A percentile compares a stretch with the other conserved stretches of the same genome.
Conservation (phyloP, 2,888 invertebrate species). For the Stramonita haemastoma region DNA sequence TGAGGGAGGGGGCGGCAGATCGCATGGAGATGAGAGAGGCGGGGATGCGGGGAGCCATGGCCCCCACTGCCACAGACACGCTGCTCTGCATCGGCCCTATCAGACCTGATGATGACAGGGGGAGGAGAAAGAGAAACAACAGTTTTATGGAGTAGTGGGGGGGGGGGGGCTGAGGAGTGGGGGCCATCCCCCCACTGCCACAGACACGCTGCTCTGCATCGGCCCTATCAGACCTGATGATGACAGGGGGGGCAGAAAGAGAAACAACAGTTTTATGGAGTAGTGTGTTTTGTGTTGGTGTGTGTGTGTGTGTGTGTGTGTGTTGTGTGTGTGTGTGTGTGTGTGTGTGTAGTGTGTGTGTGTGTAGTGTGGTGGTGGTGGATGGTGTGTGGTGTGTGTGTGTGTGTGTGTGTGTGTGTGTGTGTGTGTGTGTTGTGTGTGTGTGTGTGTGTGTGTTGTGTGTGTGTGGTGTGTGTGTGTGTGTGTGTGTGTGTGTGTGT, state of each 20-base stretch:
- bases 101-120: slow-evolving; percentile 77
- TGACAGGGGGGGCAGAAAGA: not conserved
- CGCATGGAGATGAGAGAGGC: slow-evolving; percentile 78
- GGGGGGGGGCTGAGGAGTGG: slow-evolving; percentile 80
- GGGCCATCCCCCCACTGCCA: slow-evolving; percentile 80
- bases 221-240: slow-evolving; percentile 80
- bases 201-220: slow-evolving; percentile 80
- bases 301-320: no score
- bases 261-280: not conserved
- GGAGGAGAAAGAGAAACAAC: not conserved
- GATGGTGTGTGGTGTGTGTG: no score
- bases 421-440: no score
- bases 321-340: no score
- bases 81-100: slow-evolving; percentile 81
- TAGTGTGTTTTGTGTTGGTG: no score
- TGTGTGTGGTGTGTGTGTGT: no score
- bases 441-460: no score
- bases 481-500: no score
- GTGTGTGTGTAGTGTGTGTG: no score
- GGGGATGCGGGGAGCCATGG: slow-evolving; percentile 79
- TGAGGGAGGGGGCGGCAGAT: slow-evolving; percentile 57
- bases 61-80: slow-evolving; percentile 80
- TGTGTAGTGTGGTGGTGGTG: no score
- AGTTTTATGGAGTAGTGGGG: slow-evolving; percentile 76
- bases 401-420: no score